A percentile compares a stretch with the other conserved stretches of the same genome.
phyloP scores from a whole-genome alignment of 2,797 vertebrate species.

The Scolopax bukidnonensis region DNA sequence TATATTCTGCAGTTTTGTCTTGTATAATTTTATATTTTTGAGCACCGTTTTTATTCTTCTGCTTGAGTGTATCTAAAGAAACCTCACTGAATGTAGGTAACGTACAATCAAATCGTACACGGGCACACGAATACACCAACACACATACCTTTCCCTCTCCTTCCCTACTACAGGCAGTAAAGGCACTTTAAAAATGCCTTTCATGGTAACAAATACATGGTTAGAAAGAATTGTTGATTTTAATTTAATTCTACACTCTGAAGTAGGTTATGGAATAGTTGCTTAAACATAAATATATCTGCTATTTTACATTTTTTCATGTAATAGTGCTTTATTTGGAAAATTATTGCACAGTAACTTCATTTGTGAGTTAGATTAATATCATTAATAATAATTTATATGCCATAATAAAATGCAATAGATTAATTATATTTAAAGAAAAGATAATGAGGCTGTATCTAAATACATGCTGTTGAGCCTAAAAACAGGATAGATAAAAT shows the following conservation, averaged over 20 bases:
- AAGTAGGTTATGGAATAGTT: neutral
- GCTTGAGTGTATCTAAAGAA: neutral
- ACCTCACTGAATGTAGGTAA: neutral
- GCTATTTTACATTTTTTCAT: neutral
- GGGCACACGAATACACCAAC: neutral
- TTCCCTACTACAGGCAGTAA: neutral
- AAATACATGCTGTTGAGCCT: neutral
- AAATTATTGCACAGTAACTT: neutral
- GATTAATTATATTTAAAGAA: neutral
- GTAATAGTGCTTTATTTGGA: neutral
- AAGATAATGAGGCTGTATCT: neutral
- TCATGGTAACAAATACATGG: neutral
- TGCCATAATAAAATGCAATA: neutral
- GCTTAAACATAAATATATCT: neutral
- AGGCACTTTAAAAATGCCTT: neutral
- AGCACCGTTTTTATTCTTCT: neutral
- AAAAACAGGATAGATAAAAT: neutral
- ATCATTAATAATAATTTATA: neutral
- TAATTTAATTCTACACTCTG: neutral
- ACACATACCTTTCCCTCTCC: neutral
- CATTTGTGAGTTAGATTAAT: neutral
- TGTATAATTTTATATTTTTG: neutral
- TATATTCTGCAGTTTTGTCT: neutral
- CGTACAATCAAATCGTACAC: fast-evolving
- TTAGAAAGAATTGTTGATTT: neutral